A percentile compares a stretch with the other conserved stretches of the same genome.
phyloP scores from a whole-genome alignment of 1,140 invertebrate species.

The Proctacanthus coquilletti region DNA sequence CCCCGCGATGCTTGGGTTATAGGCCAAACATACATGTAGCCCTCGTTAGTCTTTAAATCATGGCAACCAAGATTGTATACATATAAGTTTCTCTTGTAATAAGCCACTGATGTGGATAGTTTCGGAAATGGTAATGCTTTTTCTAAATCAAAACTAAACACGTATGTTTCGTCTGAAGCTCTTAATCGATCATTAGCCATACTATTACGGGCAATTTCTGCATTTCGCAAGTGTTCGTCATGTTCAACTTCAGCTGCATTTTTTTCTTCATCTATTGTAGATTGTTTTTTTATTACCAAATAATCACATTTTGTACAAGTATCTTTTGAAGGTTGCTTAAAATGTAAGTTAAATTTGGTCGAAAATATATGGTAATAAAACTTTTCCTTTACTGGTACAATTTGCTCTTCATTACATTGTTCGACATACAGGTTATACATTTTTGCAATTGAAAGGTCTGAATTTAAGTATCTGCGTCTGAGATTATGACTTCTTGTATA shows the following conservation, averaged over 20 bases:
- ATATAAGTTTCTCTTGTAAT: conserved; percentile 3
- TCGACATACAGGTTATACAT: conserved; percentile 1
- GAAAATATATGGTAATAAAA: no score
- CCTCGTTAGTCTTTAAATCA: no score
- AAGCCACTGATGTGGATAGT: conserved; percentile 5
- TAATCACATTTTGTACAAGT: conserved; percentile 3
- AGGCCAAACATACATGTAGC: no score
- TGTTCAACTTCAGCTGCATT: conserved; percentile 5
- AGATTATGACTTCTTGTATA: no score
- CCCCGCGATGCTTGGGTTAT: no score
- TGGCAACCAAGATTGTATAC: background rate
- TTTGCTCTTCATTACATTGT: no score
- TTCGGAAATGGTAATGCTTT: conserved; percentile 4
- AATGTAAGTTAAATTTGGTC: conserved; percentile 6
- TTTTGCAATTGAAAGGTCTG: conserved; percentile 1
- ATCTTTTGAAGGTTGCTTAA: conserved; percentile 4
- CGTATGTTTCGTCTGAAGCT: background rate
- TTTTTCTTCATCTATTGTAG: conserved; percentile 5
- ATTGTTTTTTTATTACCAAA: conserved; percentile 7
- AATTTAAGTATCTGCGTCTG: no score
- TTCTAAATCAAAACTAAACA: background rate
- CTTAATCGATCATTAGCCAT: conserved; percentile 3
- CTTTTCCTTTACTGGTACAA: no score
- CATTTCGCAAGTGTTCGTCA: conserved; percentile 6
- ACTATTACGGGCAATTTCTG: conserved; percentile 2